Percentiles rank a stretch among this genome's conserved stretches.
Conservation (phyloP, 1,140 invertebrate species). For the Tetranychus urticae region DNA sequence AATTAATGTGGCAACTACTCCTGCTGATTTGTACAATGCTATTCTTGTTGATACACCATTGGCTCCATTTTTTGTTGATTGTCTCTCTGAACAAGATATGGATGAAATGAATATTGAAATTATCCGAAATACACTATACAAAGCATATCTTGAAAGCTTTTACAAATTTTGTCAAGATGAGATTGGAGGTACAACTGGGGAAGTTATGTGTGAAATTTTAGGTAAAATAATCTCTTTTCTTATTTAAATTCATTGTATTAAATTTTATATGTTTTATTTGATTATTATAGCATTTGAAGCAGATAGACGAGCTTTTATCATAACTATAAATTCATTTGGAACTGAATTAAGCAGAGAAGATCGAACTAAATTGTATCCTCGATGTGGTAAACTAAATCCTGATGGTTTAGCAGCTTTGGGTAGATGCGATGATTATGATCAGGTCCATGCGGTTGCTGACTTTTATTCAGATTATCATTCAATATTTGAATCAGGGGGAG, state of each 20-base stretch:
- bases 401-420: conserved; percentile 85
- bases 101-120: conserved; percentile 99
- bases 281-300: conserved; percentile 53
- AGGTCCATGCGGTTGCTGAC: conserved; percentile 93
- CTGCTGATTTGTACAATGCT: conserved; percentile 95
- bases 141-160: conserved; percentile 93
- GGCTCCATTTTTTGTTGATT: conserved; percentile 97
- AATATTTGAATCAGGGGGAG: conserved; percentile 94
- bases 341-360: conserved; percentile 98
- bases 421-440: conserved; percentile 96
- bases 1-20: conserved; percentile 94
- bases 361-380: conserved; percentile 85
- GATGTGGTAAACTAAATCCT: conserved; percentile 87
- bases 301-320: conserved; percentile 93
- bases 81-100: conserved; percentile 97
- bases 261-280: neutral
- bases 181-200: conserved; percentile 88
- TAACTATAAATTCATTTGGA: conserved; percentile 99
- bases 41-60: conserved; percentile 98
- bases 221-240: conserved; percentile 29
- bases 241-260: neutral
- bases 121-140: conserved; percentile 96
- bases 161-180: conserved; percentile 79
- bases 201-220: conserved; percentile 98
- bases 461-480: conserved; percentile 91